Percentiles rank a stretch among this genome's conserved stretches.
Evolutionary conservation across 2,888 invertebrate genomes (phyloP).

Genomic region (Drosophila bunnanda): DNA sequence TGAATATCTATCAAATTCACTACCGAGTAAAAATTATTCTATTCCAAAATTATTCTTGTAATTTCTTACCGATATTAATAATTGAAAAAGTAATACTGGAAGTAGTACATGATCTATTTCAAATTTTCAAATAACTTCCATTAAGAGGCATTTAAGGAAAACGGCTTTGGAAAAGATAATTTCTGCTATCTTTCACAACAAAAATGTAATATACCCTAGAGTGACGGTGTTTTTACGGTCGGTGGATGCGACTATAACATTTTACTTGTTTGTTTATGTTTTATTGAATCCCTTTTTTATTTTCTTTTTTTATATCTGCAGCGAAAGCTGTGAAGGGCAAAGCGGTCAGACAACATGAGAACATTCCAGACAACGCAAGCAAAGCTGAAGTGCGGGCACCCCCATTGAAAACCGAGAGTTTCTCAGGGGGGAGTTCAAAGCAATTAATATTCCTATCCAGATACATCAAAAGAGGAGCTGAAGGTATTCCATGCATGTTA

Average conservation of each 20-base stretch:
- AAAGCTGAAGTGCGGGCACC: neutral
- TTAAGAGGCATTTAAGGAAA: neutral
- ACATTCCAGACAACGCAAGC: neutral
- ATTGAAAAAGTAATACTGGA: too few relatives aligned
- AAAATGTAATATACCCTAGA: neutral
- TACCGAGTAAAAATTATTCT: too few relatives aligned
- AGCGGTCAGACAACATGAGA: neutral
- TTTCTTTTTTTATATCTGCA: constrained; percentile 3
- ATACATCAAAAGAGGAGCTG: neutral
- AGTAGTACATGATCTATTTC: too few relatives aligned
- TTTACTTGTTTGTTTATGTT: constrained; percentile 6
- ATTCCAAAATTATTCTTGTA: too few relatives aligned
- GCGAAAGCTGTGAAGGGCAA: constrained; percentile 1
- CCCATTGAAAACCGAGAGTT: neutral
- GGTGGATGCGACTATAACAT: neutral
- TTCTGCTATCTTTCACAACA: neutral
- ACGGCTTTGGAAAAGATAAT: neutral
- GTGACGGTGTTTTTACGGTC: neutral
- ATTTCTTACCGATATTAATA: too few relatives aligned
- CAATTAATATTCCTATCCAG: neutral
- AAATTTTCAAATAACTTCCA: neutral
- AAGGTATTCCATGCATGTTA: neutral
- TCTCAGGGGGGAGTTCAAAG: neutral
- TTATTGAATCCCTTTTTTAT: constrained; percentile 3
- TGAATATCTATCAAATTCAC: too few relatives aligned